Evolutionary conservation across 2,113 vertebrate genomes (phyloP).

Genomic region (Charadrius vociferus): DNA sequence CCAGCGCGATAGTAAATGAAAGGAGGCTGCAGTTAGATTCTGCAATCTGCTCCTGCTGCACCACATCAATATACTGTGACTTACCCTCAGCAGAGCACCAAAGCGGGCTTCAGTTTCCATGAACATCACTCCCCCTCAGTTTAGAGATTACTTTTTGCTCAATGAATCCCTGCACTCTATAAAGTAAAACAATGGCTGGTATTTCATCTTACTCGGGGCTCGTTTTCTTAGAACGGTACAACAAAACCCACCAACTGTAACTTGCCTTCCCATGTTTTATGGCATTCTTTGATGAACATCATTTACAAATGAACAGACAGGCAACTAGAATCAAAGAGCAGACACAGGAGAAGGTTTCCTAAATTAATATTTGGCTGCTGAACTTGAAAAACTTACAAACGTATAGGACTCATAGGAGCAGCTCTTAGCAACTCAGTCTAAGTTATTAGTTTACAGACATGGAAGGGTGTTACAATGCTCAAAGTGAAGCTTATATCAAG

Average conservation of each 20-base stretch:
- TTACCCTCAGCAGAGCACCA: not conserved
- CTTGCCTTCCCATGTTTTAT: not conserved
- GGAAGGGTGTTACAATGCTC: not conserved
- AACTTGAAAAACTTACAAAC: not conserved
- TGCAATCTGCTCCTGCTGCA: not conserved
- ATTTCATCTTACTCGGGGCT: not conserved
- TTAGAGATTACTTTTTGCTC: not conserved
- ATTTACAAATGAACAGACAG: not conserved
- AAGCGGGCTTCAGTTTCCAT: not conserved
- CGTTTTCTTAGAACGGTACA: not conserved
- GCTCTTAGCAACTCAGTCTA: fast-evolving
- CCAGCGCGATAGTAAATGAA: not conserved
- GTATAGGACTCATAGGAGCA: not conserved
- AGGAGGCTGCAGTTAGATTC: not conserved
- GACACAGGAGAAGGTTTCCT: not conserved
- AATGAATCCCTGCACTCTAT: not conserved
- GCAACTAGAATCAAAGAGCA: not conserved
- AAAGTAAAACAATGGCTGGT: not conserved
- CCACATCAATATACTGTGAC: fast-evolving
- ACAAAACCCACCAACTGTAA: not conserved
- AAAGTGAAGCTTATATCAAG: not conserved
- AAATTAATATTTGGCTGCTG: not conserved
- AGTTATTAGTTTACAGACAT: not conserved
- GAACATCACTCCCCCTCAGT: not conserved
- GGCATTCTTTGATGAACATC: not conserved